Base-by-base conservation (phyloP, 1,140 invertebrate genomes). In the Heliconius hewitsoni region DNA sequence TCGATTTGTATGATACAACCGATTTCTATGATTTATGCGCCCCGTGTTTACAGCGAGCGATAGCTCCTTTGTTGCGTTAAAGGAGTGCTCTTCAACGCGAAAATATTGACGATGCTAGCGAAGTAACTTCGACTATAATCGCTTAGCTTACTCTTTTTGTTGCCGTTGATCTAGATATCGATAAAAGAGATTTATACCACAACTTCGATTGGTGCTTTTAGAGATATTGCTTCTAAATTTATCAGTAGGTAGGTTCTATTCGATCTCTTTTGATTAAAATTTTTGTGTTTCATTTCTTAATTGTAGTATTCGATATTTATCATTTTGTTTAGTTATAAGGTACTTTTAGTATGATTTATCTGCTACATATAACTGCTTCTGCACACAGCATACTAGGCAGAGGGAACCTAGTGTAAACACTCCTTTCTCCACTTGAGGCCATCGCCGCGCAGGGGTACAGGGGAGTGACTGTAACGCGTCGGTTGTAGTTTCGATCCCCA, bases 121-220 rank as follows among this genome's bases (percentile, higher is more conserved):
- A 89, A 91, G 89, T 88, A 86, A 81, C 85, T 83, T 81, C 84
- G 88, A 85, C 86, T 83, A 86, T 85, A 85, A 81, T 80, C 79
- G 71, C 27, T 71, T 76, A 66, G 60, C 27, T 30, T 66, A 66
- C 27, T 66, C 60, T 66, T 66, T 66, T 66, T 66, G 23, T 30
- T 30, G 27, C 27, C 27, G 60, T 13, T 66, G 60, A 66, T 66
- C 27, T 66, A 30, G 60, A 30, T 9, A 66, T 66, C 27, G 60
- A 66, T 66, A 66, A 66, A 66, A 27, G 60, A 66, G 60, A 66
- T 66, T 66, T 66, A 66, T 66, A 66, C 60, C 23, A 30, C 60
- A 66, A 66, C 60, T 66, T 66, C 27, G 9, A 66, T 66, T 66
- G 60, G 60, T 66, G 60, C 60, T 66, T 66, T 66, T 66, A 66